Conservation (phyloP, 2,797 vertebrate genomes). For the Macropodus opercularis region DNA sequence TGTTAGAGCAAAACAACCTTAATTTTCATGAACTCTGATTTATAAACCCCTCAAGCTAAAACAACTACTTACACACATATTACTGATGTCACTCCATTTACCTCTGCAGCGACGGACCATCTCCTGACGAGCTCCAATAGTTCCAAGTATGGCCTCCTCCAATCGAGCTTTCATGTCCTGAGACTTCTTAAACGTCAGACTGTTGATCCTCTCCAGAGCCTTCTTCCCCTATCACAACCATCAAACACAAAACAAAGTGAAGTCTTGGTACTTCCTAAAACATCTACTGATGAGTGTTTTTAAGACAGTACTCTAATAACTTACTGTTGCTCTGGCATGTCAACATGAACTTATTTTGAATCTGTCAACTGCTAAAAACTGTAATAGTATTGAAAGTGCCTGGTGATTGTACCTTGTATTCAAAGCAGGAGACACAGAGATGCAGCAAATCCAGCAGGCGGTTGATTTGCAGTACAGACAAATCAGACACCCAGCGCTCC, state of each 20-base stretch:
- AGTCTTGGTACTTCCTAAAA: no score
- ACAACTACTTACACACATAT: not conserved
- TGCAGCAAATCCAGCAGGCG: conserved; percentile 89
- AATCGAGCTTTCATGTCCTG: conserved; percentile 94
- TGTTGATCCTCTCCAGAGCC: conserved; percentile 90
- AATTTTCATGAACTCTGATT: conserved; percentile 17
- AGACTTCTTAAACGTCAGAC: conserved; percentile 93
- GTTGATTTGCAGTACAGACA: conserved; percentile 88
- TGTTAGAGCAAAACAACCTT: conserved; percentile 52
- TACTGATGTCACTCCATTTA: conserved; percentile 39
- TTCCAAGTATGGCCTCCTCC: conserved; percentile 92
- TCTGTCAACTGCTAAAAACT: not conserved
- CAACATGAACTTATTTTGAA: not conserved
- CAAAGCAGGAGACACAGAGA: conserved; percentile 90
- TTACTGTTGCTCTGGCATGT: not conserved
- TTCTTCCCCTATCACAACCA: conserved; percentile 84
- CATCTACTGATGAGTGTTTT: no score
- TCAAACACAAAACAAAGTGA: conserved; percentile 1
- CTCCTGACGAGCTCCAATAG: conserved; percentile 91
- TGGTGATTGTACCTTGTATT: conserved; percentile 75
- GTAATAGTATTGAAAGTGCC: not conserved
- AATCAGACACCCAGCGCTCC: conserved; percentile 89
- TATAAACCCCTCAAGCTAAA: not conserved
- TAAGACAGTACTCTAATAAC: not conserved
- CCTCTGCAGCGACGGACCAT: conserved; percentile 93